phyloP scores from a whole-genome alignment of 2,113 vertebrate species.

The Symphodus melops region DNA sequence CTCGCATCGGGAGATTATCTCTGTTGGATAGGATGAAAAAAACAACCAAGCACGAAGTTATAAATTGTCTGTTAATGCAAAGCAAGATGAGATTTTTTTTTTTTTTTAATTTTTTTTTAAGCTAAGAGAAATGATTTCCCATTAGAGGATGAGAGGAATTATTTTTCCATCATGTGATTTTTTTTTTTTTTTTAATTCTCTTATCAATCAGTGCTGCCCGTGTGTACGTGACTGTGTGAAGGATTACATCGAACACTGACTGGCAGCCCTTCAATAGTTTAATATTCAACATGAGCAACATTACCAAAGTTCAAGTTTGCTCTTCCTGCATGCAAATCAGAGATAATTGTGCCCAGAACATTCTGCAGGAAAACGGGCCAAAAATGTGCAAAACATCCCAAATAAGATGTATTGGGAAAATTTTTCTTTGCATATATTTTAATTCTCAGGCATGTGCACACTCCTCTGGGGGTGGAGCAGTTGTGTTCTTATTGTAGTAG shows the following conservation, averaged over 20 bases:
- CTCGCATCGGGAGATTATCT: no score
- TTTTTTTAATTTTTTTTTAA: no score
- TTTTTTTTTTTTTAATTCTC: no score
- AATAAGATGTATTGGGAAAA: neutral
- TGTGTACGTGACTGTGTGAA: constrained; percentile 41
- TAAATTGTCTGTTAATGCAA: no score
- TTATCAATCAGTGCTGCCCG: constrained; percentile 10
- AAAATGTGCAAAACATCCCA: neutral
- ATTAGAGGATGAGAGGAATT: no score
- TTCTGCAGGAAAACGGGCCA: neutral
- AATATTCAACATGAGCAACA: constrained; percentile 13
- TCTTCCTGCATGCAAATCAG: neutral
- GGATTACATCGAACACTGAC: constrained; percentile 13
- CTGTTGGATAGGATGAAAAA: no score
- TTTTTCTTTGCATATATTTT: neutral
- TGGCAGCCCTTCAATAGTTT: constrained; percentile 29
- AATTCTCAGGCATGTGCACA: neutral
- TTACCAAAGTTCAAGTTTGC: constrained; percentile 20
- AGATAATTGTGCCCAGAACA: fast-evolving
- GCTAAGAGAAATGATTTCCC: no score
- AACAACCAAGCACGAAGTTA: no score
- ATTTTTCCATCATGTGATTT: neutral
- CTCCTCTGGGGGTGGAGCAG: neutral
- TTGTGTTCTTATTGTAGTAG: constrained; percentile 25
- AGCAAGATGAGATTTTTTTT: no score